Conservation (phyloP, 30 jellyfish, hydroid and myxozoan genomes). For the Catostylus mosaicus region DNA sequence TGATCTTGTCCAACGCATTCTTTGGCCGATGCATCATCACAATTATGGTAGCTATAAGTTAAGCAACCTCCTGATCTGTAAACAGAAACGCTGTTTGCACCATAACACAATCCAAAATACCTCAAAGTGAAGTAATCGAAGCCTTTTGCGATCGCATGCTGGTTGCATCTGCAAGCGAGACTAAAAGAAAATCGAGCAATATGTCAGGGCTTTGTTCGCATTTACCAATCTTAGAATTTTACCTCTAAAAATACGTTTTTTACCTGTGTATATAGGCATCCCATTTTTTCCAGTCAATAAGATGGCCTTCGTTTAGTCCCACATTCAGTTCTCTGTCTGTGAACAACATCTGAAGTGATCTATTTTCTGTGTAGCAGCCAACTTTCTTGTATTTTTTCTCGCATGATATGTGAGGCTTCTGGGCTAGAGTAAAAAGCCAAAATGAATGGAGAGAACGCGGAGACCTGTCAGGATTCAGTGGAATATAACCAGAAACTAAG, state of each 20-base stretch:
- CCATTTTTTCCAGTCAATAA: conserved; percentile 55
- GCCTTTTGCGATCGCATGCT: conserved; percentile 49
- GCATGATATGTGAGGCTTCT: conserved; percentile 48
- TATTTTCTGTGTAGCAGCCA: conserved; percentile 43
- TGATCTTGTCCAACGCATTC: conserved; percentile 67
- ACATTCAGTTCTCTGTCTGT: conserved; percentile 27
- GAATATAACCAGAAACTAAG: no score
- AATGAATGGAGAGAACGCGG: no score
- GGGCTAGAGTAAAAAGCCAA: conserved; percentile 9
- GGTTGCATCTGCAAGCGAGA: conserved; percentile 70
- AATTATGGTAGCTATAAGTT: not conserved
- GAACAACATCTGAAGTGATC: conserved; percentile 2
- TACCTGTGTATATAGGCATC: conserved; percentile 69
- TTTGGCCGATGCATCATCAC: conserved; percentile 16
- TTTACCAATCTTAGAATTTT: no score
- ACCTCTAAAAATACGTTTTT: no score
- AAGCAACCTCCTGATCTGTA: not conserved
- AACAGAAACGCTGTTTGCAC: conserved; percentile 19
- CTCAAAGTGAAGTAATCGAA: conserved; percentile 48
- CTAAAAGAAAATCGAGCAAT: not conserved
- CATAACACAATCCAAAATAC: conserved; percentile 59
- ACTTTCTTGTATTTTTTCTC: conserved; percentile 46
- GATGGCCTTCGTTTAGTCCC: conserved; percentile 32
- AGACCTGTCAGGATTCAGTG: no score
- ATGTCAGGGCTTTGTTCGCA: no score